Conservation (phyloP, 1,140 invertebrate genomes). For the Brevipalpus yothersi region DNA sequence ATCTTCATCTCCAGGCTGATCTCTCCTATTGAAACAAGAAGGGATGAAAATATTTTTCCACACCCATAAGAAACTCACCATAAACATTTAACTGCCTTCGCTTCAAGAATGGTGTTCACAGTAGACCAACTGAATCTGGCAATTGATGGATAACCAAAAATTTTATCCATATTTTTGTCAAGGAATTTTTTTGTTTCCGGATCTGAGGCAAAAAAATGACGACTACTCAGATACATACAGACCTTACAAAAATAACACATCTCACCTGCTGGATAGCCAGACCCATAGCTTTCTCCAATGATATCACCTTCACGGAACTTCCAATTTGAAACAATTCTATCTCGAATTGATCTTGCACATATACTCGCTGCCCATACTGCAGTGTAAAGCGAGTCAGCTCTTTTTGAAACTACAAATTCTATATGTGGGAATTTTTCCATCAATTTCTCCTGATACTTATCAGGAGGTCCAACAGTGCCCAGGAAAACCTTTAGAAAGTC, state of each 20-base stretch:
- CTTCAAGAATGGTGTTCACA: conserved; percentile 48
- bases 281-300: conserved; percentile 42
- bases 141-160: conserved; percentile 88
- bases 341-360: conserved; percentile 67
- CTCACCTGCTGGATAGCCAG: conserved; percentile 69
- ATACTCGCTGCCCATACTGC: conserved; percentile 97
- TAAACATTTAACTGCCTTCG: conserved; percentile 36
- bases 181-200: conserved; percentile 84
- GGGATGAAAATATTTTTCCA: no score
- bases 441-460: conserved; percentile 64
- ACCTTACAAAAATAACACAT: conserved; percentile 8
- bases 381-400: conserved; percentile 85
- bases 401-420: conserved; percentile 79
- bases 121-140: conserved; percentile 97
- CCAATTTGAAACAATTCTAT: conserved; percentile 68
- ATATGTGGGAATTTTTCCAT: conserved; percentile 56
- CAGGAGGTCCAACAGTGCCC: conserved; percentile 82
- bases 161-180: conserved; percentile 45
- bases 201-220: conserved; percentile 36
- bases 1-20: no score
- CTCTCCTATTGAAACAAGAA: no score
- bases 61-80: conserved; percentile 25
- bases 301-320: conserved; percentile 46
- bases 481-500: conserved; percentile 44
- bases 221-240: no score